These are phyloP conservation scores for Gymnopithys bicolor DNA, from an alignment of 2,797 vertebrate species.

Conservation along the genomic window DNA sequence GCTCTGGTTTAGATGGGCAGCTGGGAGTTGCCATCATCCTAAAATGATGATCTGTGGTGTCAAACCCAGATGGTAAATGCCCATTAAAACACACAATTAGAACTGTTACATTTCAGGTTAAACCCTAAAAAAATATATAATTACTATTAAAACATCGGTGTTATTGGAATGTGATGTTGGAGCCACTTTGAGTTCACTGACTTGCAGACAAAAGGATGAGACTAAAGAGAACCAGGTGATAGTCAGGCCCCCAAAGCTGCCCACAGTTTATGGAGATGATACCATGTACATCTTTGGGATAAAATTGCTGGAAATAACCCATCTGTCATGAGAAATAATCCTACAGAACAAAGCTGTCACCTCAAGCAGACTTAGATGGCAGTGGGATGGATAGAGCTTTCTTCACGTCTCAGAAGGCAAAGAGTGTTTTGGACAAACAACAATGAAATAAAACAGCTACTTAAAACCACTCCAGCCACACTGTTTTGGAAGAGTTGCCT, in stretches of 20 bases:
- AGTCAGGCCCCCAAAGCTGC: background rate
- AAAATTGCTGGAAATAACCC: conserved; percentile 15
- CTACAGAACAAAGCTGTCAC: background rate
- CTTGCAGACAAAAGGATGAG: background rate
- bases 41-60: background rate
- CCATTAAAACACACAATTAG: background rate
- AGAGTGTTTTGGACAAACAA: background rate
- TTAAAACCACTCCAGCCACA: background rate
- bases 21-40: background rate
- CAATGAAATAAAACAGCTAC: background rate
- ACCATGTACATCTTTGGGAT: background rate
- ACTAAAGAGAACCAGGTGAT: background rate
- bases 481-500: background rate
- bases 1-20: background rate
- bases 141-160: background rate
- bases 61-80: background rate
- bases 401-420: background rate
- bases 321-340: background rate
- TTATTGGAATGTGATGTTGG: background rate
- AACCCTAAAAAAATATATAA: background rate
- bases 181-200: background rate
- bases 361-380: background rate
- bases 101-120: background rate
- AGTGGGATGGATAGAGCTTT: background rate
- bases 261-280: background rate